phyloP scores from a whole-genome alignment of 1,140 invertebrate species.

The Ceratina calcarata region DNA sequence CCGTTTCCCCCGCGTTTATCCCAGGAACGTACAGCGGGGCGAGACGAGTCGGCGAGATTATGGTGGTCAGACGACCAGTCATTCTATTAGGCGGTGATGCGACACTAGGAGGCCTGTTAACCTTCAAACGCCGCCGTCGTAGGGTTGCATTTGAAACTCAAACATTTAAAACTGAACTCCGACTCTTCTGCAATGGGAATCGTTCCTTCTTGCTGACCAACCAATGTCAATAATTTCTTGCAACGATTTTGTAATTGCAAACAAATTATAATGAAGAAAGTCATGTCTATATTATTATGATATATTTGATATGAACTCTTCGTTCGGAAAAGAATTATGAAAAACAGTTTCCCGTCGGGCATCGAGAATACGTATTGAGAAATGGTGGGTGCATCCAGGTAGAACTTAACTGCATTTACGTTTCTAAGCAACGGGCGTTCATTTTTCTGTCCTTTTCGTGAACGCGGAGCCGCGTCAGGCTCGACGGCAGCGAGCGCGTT shows the following conservation, averaged over 20 bases:
- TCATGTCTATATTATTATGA: no score
- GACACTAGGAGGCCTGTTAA: slow-evolving; percentile 50
- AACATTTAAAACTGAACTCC: not conserved
- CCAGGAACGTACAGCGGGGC: slow-evolving; percentile 61
- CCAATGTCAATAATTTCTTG: no score
- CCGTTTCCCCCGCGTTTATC: slow-evolving; percentile 55
- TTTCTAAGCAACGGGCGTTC: slow-evolving; percentile 12
- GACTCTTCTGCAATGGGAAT: not conserved
- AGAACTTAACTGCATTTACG: slow-evolving; percentile 33
- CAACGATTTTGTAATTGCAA: no score
- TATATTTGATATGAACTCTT: no score
- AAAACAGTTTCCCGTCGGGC: not conserved
- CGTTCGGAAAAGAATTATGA: not conserved
- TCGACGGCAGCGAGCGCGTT: slow-evolving; percentile 28
- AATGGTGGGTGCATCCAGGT: not conserved
- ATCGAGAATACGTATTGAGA: not conserved
- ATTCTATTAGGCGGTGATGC: slow-evolving; percentile 72
- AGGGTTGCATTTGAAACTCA: slow-evolving; percentile 3
- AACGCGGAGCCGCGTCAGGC: not conserved
- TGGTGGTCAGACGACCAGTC: slow-evolving; percentile 70
- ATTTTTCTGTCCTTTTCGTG: slow-evolving; percentile 30
- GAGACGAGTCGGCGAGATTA: slow-evolving; percentile 64
- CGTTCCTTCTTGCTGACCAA: no score
- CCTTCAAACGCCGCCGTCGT: slow-evolving; percentile 15
- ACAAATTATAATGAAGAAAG: no score